Evolutionary conservation across 2,888 invertebrate species (phyloP).

Genomic region (Tenthredo mesomela): DNA sequence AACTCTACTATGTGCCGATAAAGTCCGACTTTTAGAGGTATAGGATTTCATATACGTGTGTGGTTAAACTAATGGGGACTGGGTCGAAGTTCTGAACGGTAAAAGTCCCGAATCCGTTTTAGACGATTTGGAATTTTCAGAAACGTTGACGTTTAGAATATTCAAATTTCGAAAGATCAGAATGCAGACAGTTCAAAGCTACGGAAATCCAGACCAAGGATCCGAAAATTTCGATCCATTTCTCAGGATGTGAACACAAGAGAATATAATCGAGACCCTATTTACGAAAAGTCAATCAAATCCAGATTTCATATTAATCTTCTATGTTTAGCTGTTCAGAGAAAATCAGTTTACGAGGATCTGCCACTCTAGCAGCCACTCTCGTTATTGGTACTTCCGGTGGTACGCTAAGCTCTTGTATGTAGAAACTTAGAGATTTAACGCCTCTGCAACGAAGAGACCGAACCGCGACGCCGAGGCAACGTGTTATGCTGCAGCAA

Average conservation of each 20-base stretch:
- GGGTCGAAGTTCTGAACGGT: not conserved
- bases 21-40: not conserved
- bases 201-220: too few relatives aligned
- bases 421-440: not conserved
- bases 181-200: too few relatives aligned
- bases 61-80: not conserved
- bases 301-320: not conserved
- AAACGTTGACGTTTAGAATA: too few relatives aligned
- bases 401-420: not conserved
- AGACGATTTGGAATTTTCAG: not conserved
- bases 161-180: too few relatives aligned
- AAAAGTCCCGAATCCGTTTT: not conserved
- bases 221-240: too few relatives aligned
- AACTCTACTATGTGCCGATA: not conserved
- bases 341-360: not conserved
- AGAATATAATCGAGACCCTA: too few relatives aligned
- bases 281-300: not conserved
- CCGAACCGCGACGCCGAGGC: too few relatives aligned
- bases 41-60: not conserved
- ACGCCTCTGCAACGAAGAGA: slow-evolving; percentile 3
- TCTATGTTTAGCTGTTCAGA: not conserved
- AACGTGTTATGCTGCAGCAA: not conserved
- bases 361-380: not conserved
- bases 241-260: too few relatives aligned
- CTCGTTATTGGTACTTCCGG: slow-evolving; percentile 9